Evolutionary conservation across 2,888 invertebrate genomes (phyloP).

Genomic region (Temnothorax rugatulus): DNA sequence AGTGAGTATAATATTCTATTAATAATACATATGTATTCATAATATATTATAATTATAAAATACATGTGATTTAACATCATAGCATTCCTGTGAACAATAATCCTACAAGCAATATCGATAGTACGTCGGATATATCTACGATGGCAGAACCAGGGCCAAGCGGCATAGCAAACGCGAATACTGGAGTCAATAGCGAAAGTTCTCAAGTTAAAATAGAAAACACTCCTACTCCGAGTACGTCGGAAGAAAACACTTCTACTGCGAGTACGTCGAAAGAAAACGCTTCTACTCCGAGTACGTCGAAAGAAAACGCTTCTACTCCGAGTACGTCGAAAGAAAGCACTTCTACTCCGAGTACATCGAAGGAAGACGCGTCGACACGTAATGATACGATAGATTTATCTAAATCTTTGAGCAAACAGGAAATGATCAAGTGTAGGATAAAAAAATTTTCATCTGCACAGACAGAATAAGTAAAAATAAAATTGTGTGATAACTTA

Average conservation of each 20-base stretch:
- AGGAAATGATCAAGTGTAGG: slow-evolving; percentile 89
- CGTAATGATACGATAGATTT: slow-evolving; percentile 74
- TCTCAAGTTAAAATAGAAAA: slow-evolving; percentile 49
- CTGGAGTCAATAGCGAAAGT: slow-evolving; percentile 39
- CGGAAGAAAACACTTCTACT: slow-evolving; percentile 67
- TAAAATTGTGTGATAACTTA: slow-evolving; percentile 69
- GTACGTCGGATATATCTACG: slow-evolving; percentile 57
- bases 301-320: slow-evolving; percentile 53
- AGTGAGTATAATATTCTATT: slow-evolving; percentile 76
- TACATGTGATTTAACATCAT: slow-evolving; percentile 37
- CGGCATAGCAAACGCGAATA: slow-evolving; percentile 34
- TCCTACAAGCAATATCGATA: slow-evolving; percentile 58
- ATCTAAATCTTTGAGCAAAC: slow-evolving; percentile 89
- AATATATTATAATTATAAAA: not conserved
- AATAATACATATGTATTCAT: slow-evolving; percentile 14
- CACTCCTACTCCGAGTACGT: slow-evolving; percentile 51
- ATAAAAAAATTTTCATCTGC: slow-evolving; percentile 90
- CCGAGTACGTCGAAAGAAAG: slow-evolving; percentile 67
- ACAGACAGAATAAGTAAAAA: slow-evolving; percentile 72
- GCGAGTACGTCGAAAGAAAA: slow-evolving; percentile 62
- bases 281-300: slow-evolving; percentile 48
- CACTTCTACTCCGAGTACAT: slow-evolving; percentile 64
- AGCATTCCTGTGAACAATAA: slow-evolving; percentile 79
- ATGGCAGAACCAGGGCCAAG: slow-evolving; percentile 60
- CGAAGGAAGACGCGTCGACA: slow-evolving; percentile 44